phyloP scores from a whole-genome alignment of 2,888 invertebrate genomes.

The Yponomeuta cagnagella region DNA sequence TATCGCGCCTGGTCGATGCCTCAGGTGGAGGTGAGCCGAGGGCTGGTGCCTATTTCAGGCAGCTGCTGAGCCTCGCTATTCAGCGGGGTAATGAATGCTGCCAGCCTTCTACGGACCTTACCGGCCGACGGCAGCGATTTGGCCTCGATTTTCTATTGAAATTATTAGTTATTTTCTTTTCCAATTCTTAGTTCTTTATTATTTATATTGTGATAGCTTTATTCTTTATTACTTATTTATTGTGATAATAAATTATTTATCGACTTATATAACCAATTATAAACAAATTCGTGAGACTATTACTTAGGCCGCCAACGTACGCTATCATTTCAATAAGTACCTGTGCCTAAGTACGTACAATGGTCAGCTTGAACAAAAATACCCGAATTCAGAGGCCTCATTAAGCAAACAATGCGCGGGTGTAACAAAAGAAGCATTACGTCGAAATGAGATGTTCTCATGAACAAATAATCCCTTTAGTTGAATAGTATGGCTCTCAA shows the following conservation, averaged over 20 bases:
- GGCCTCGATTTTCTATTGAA: too few species aligned
- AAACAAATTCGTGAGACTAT: neutral
- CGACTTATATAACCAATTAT: neutral
- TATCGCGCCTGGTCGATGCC: too few species aligned
- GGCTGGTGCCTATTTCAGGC: too few species aligned
- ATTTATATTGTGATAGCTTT: too few species aligned
- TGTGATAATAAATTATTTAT: neutral
- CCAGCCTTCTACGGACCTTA: too few species aligned
- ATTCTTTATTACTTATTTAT: too few species aligned
- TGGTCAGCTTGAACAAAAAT: constrained; percentile 40
- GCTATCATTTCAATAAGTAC: constrained; percentile 37
- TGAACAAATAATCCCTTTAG: constrained; percentile 15
- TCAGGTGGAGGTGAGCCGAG: too few species aligned
- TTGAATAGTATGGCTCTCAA: neutral
- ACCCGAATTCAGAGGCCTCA: constrained; percentile 18
- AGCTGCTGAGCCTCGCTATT: too few species aligned
- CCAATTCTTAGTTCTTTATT: too few species aligned
- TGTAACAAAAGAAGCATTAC: constrained; percentile 43
- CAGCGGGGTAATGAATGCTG: too few species aligned
- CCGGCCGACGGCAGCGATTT: too few species aligned
- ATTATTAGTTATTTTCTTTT: too few species aligned
- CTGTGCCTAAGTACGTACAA: constrained; percentile 36
- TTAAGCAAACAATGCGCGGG: constrained; percentile 5
- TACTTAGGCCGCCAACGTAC: constrained; percentile 26
- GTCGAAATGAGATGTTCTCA: constrained; percentile 29